A percentile compares a stretch with the other conserved stretches of the same genome.
phyloP scores from a whole-genome alignment of 2,113 vertebrate genomes.

The Spea bombifrons region DNA sequence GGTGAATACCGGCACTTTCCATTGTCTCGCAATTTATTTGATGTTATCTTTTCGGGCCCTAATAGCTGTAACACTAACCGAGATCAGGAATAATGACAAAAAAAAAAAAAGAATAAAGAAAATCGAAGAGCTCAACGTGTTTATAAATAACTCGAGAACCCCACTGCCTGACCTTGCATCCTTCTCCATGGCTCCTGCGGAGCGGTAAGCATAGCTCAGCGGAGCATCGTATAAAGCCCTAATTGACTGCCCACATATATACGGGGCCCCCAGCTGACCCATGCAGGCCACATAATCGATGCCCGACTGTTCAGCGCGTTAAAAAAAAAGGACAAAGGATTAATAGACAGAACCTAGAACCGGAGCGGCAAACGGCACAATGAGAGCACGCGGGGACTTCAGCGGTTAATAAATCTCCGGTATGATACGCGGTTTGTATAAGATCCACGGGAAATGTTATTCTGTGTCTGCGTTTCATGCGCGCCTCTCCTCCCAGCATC shows the following conservation, averaged over 20 bases:
- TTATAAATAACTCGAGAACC: slow-evolving; percentile 33
- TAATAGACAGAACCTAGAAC: neutral
- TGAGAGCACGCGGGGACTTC: neutral
- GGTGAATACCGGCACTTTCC: neutral
- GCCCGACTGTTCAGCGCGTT: slow-evolving; percentile 6
- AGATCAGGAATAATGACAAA: neutral
- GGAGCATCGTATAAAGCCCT: slow-evolving; percentile 22
- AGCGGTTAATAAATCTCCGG: too few relatives aligned
- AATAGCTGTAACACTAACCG: neutral
- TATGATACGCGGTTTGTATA: too few relatives aligned
- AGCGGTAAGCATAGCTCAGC: slow-evolving; percentile 30
- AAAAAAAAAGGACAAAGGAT: neutral
- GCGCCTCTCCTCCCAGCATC: too few relatives aligned
- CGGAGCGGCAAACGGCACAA: neutral
- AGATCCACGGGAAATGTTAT: too few relatives aligned
- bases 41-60: neutral
- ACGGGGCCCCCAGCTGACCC: slow-evolving; percentile 39
- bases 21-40: neutral
- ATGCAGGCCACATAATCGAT: slow-evolving; percentile 11
- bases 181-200: slow-evolving; percentile 13
- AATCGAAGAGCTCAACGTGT: slow-evolving; percentile 5
- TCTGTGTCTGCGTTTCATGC: too few relatives aligned
- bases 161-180: slow-evolving; percentile 25
- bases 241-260: slow-evolving; percentile 37
- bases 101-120: neutral